A percentile compares a stretch with the other conserved stretches of the same genome.
These are phyloP conservation scores for Heterochromis multidens DNA, from an alignment of 2,113 vertebrate species.

Conservation along the genomic window DNA sequence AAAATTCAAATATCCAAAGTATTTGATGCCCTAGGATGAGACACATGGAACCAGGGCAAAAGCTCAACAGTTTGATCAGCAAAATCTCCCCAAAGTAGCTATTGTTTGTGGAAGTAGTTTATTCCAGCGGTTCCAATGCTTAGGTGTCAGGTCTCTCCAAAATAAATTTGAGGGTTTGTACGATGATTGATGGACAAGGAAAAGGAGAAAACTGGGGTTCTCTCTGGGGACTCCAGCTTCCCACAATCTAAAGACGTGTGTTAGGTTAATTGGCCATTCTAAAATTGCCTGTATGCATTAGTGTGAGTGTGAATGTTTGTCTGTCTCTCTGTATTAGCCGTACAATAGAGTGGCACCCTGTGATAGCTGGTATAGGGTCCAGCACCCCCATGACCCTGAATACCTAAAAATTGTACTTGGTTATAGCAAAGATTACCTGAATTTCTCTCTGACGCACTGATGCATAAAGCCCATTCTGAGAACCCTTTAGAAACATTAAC, in stretches of 20 bases:
- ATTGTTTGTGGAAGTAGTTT: not conserved
- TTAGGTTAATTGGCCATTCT: no score
- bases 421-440: not conserved
- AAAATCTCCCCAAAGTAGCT: accelerated
- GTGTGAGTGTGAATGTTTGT: no score
- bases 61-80: not conserved
- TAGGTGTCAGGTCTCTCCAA: not conserved
- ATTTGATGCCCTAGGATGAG: not conserved
- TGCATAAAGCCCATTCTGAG: not conserved
- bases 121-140: not conserved
- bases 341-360: no score
- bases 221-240: not conserved
- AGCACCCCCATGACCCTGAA: no score
- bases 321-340: no score
- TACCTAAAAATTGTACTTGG: not conserved
- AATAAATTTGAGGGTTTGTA: not conserved
- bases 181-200: not conserved
- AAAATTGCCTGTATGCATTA: no score
- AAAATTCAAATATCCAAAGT: not conserved
- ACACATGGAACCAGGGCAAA: no score
- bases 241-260: no score
- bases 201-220: not conserved
- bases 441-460: no score
- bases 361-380: no score
- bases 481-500: not conserved